Conservation (phyloP, 2,113 vertebrate species). For the Seriola aureovittata region DNA sequence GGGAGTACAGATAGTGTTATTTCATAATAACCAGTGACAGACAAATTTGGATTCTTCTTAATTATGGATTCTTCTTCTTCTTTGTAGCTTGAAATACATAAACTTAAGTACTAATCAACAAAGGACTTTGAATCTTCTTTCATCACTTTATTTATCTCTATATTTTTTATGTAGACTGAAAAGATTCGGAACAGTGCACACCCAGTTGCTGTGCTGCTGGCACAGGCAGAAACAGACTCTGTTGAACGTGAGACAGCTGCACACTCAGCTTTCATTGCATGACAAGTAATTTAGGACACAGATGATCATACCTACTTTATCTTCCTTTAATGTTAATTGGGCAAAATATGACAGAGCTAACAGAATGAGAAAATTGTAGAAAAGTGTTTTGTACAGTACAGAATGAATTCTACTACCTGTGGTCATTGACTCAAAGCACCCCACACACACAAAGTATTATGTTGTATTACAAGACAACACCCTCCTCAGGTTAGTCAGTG, state of each 20-base stretch:
- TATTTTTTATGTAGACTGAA: background rate
- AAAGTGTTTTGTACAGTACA: background rate
- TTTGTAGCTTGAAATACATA: constrained; percentile 21
- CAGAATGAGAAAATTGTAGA: background rate
- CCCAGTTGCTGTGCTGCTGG: constrained; percentile 17
- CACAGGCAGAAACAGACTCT: constrained; percentile 20
- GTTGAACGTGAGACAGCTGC: constrained; percentile 30
- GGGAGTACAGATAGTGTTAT: background rate
- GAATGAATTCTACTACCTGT: background rate
- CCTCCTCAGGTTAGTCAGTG: constrained; percentile 10
- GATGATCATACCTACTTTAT: background rate
- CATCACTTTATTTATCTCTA: background rate
- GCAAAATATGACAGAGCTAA: constrained; percentile 6
- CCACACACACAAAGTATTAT: constrained; percentile 9
- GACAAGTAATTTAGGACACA: constrained; percentile 35
- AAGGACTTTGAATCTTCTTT: constrained; percentile 4
- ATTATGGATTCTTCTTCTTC: background rate
- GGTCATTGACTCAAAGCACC: constrained; percentile 15
- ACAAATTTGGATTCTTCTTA: background rate
- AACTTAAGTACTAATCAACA: background rate
- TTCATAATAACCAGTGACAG: constrained; percentile 22
- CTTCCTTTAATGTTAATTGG: constrained; percentile 22
- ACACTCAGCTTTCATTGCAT: constrained; percentile 29
- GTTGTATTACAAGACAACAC: constrained; percentile 14
- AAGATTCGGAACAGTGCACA: background rate